Evolutionary conservation across 1,140 invertebrate genomes (phyloP), one percentile per base, ranked within the genome.

Genomic region (Atta texana): DNA sequence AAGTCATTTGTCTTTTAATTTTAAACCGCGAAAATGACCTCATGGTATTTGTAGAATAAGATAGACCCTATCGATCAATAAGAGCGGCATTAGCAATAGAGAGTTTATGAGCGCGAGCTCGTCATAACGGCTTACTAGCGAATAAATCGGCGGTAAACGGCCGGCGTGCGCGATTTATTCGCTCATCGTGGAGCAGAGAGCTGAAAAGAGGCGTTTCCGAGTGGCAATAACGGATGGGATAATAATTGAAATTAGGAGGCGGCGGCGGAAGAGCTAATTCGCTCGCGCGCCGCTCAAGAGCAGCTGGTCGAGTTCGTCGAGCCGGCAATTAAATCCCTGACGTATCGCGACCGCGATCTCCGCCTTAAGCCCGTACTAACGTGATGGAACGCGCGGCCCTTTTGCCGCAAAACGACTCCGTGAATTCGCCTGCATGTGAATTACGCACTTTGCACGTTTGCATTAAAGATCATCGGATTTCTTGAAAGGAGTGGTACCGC

Each of bases 171-270:
- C 21, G 66, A 89, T 90, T 90, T 89, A 89, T 90, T 84, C 64
- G 57, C 53, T 34, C 72, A 61, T 69, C 61, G 16, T 51, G 31
- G 28, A 77, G 31, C 39, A 49, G 59, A 76, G 82, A 87, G 90
- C 76, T 86, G 90, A 91, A 91, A 91, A 91, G 90, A 89, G 90
- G 90, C 90, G 90, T 90, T 66, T 80, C 55, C 90, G 71, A 61
- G 71, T 66, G 72, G 77, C 61, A 69, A 91, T 90, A 91, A 91
- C 69, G 87, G 88, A 91, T 90, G 90, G 90, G 90, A 91, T 91
- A 91, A 91, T 91, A 90, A 91, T 91, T 91, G 90, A 91, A 91
- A 91, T 91, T 91, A 90, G 90, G 89, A 89, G 76, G 24, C 85
- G 66, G 49, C 80, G 44, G 63, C 53, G 69, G 63, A 76, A 74